Evolutionary conservation across 2,797 vertebrate genomes (phyloP), one percentile per base, ranked within the genome.

Genomic region (Hybognathus amarus): DNA sequence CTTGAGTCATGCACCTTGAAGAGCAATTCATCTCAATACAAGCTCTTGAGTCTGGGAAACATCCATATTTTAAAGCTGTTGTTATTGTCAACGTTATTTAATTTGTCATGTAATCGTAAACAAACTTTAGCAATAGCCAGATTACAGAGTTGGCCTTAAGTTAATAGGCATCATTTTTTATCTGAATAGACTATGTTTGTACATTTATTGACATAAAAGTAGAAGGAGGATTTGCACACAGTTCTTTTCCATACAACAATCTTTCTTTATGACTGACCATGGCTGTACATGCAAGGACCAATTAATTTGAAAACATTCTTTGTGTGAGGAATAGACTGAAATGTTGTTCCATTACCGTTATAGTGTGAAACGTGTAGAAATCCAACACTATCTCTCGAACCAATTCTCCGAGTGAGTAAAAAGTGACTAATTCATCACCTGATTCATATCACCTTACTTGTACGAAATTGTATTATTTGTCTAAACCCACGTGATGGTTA

Each of bases 1-100:
- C 18, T 59, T 73, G 63, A 79, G 30, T 52, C 63, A 67, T 52
- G 61, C 50, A 63, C 36, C n/a, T 77, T 77, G 40, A 80, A 27
- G 33, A 79, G n/a, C n/a, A 80, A 17, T 79, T 69, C 15, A 56
- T 80, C 50, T 80, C 15, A 68, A 24, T 79, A 20, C 64, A 56
- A 68, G 47, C 33, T 69, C 50, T n/a, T 70, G 18, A 59, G 36
- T 27, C 52, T 71, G 15, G 22, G 47, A 45, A 79, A 68, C 22
- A 40, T 68, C 63, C 22, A 7, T 33, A 38, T 15, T 38, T 38
- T 33, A 40, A 42, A 45, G 56, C 7, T 11, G 50, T 11, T 56
- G n/a, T 42, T 45, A 33, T 36, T 61, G 40, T 63, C 47, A 71
- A 80, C 42, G 40, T 56, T 33, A 27, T 40, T 9, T 11, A 2